These are phyloP conservation scores for Acanthosoma haemorrhoidale DNA, from an alignment of 2,888 invertebrate species.

Conservation along the genomic window DNA sequence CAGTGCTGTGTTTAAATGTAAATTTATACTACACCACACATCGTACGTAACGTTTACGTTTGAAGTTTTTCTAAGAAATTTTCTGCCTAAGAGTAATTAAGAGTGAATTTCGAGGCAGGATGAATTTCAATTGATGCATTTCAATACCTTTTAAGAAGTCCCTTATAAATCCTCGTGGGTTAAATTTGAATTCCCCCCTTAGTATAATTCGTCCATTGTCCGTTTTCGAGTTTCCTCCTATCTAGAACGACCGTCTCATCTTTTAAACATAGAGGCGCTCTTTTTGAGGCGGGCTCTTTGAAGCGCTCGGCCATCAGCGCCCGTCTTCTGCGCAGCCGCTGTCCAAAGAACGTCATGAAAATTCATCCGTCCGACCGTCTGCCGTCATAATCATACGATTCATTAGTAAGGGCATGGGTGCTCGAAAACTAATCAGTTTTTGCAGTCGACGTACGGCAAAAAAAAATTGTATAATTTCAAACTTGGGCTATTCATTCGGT, in stretches of 20 bases:
- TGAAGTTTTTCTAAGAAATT: too few relatives aligned
- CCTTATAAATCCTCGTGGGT: conserved; percentile 10
- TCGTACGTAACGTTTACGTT: too few relatives aligned
- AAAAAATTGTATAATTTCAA: too few relatives aligned
- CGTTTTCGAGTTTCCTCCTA: neutral
- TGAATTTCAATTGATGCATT: neutral
- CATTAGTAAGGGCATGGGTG: neutral
- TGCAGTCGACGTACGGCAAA: neutral
- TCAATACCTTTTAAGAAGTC: neutral
- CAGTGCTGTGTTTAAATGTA: too few relatives aligned
- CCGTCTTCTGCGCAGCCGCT: neutral
- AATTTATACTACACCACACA: too few relatives aligned
- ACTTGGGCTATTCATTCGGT: too few relatives aligned
- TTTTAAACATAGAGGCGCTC: conserved; percentile 8
- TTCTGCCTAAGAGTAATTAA: neutral
- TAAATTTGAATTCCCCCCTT: conserved; percentile 4
- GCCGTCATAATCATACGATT: neutral
- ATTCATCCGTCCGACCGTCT: neutral
- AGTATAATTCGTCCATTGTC: conserved; percentile 9
- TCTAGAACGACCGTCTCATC: conserved; percentile 3
- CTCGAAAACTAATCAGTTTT: too few relatives aligned
- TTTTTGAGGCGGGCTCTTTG: conserved; percentile 4
- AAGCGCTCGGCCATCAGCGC: neutral
- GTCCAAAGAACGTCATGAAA: conserved; percentile 2
- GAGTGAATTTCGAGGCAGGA: neutral